These are phyloP conservation scores for Probaryconus sp. DNA, from an alignment of 1,140 invertebrate species.

Conservation along the genomic window DNA sequence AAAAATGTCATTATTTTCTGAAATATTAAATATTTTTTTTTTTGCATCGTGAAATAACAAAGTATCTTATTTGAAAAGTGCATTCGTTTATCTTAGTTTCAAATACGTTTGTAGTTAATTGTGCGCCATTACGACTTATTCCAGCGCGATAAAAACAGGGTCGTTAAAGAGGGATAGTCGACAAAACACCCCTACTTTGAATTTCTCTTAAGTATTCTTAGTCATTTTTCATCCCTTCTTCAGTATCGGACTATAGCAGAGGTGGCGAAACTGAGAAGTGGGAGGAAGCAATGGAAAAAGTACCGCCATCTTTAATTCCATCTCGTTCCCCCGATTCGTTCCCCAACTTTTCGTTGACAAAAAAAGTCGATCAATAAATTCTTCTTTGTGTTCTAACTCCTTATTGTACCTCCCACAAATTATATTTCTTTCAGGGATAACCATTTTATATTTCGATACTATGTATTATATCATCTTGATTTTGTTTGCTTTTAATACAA, in stretches of 20 bases:
- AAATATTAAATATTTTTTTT: neutral
- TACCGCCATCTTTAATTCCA: conserved; percentile 41
- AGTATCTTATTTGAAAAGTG: too few relatives aligned
- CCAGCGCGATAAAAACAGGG: conserved; percentile 11
- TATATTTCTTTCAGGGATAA: neutral
- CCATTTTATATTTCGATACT: too few relatives aligned
- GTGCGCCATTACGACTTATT: conserved; percentile 6
- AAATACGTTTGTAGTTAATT: conserved; percentile 2
- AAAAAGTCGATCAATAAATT: conserved; percentile 40
- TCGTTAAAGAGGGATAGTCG: conserved; percentile 27
- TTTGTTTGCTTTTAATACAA: too few relatives aligned
- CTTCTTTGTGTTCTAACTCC: conserved; percentile 19
- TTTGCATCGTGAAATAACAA: too few relatives aligned
- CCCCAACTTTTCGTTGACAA: conserved; percentile 15
- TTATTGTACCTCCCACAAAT: conserved; percentile 9
- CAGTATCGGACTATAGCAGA: neutral
- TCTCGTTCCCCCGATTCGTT: conserved; percentile 31
- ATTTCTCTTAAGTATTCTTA: conserved; percentile 20
- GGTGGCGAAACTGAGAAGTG: conserved; percentile 22
- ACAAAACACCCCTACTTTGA: conserved; percentile 22
- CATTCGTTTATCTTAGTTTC: too few relatives aligned
- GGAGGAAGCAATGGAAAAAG: conserved; percentile 41
- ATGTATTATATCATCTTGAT: too few relatives aligned
- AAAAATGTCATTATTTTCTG: neutral
- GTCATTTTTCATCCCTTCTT: conserved; percentile 33